Evolutionary conservation across 1,140 invertebrate genomes (phyloP).

Genomic region (Hyphantria cunea): DNA sequence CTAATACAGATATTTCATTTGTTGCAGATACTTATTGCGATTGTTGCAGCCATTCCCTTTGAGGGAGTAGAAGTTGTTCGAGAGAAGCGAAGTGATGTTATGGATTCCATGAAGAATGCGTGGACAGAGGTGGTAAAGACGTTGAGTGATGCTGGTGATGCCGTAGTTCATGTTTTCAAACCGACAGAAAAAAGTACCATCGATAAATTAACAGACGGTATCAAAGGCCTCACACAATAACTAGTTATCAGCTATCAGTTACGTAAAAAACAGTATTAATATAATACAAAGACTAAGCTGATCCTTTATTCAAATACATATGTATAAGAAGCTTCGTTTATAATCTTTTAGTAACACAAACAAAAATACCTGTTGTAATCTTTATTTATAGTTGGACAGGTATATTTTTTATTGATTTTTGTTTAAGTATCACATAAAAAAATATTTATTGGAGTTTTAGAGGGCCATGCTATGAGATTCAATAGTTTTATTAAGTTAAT

Average conservation of each 20-base stretch:
- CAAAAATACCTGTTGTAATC: background rate
- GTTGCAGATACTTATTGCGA: slow-evolving; percentile 46
- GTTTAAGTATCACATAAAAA: too few species aligned
- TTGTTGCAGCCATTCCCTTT: slow-evolving; percentile 41
- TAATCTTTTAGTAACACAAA: background rate
- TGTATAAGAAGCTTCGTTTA: background rate
- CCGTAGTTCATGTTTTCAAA: slow-evolving; percentile 67
- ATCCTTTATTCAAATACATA: background rate
- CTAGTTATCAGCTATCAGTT: slow-evolving; percentile 10
- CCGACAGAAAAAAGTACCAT: slow-evolving; percentile 67
- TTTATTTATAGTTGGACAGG: too few species aligned
- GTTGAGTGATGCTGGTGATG: slow-evolving; percentile 60
- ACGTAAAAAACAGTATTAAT: slow-evolving; percentile 27
- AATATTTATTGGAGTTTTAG: too few species aligned
- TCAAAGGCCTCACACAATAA: slow-evolving; percentile 56
- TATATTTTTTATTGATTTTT: too few species aligned
- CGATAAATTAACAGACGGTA: slow-evolving; percentile 62
- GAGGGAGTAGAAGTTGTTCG: slow-evolving; percentile 21
- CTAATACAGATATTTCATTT: background rate
- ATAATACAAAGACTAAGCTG: background rate
- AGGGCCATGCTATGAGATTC: too few species aligned
- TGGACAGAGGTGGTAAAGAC: slow-evolving; percentile 68
- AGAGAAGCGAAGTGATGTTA: slow-evolving; percentile 59
- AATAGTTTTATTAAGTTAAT: too few species aligned
- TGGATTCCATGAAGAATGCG: slow-evolving; percentile 69